A percentile compares a stretch with the other conserved stretches of the same genome.
Conservation (phyloP, 2,888 invertebrate species). For the Noctua pronuba region DNA sequence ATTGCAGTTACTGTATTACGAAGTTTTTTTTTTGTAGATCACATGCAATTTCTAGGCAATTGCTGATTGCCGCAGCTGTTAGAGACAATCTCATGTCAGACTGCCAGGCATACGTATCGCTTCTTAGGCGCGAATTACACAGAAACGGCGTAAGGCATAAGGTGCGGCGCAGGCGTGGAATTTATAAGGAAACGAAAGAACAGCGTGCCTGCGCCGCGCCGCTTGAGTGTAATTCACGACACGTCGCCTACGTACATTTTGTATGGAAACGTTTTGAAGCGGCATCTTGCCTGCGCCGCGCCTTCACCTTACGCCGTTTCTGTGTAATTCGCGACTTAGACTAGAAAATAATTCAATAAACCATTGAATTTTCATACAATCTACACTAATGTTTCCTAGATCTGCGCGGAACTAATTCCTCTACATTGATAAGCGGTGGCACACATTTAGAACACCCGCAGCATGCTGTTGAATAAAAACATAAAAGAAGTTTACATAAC, state of each 20-base stretch:
- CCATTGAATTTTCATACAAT: conserved; percentile 13
- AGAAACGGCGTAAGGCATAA: no score
- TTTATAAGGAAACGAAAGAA: no score
- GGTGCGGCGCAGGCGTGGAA: no score
- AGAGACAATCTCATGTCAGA: background rate
- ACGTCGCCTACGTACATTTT: no score
- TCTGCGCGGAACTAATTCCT: conserved; percentile 45
- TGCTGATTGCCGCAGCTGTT: no score
- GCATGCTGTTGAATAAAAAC: conserved; percentile 47
- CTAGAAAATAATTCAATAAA: conserved; percentile 7
- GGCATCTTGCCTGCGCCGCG: no score
- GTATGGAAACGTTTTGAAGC: no score
- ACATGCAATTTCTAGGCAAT: background rate
- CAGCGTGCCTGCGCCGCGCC: no score
- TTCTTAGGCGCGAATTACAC: no score
- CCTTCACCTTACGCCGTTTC: no score
- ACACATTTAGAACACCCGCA: conserved; percentile 40
- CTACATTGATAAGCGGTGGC: conserved; percentile 45
- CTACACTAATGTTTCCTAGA: conserved; percentile 31
- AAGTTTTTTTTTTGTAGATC: background rate
- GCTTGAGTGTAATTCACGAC: no score
- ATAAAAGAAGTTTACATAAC: conserved; percentile 60
- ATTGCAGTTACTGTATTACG: background rate
- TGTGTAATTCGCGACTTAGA: no score
- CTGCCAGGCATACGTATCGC: background rate